A percentile compares a stretch with the other conserved stretches of the same genome.
These are phyloP conservation scores for Hippopotamyrus pictus DNA, from an alignment of 2,797 vertebrate species.

Conservation along the genomic window DNA sequence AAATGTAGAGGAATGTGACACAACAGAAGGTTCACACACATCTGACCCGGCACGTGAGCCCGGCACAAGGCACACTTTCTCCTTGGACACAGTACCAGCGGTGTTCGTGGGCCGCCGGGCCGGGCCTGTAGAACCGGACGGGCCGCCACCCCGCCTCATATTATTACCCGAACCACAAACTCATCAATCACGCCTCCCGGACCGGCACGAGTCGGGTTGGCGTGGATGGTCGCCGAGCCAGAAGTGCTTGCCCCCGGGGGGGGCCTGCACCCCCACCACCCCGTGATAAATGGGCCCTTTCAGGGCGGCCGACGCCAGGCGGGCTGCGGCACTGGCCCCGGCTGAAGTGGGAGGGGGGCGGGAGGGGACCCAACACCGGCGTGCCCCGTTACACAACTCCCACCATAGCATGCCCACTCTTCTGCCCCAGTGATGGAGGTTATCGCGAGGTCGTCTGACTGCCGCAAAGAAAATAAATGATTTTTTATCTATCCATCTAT, in stretches of 20 bases:
- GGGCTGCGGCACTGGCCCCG: conserved; percentile 15
- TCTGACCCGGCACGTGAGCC: not conserved
- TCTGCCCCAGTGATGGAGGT: not conserved
- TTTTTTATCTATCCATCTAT: not conserved
- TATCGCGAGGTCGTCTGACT: not conserved
- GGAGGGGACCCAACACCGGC: not conserved
- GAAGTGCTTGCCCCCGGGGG: not conserved
- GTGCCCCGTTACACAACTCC: not conserved
- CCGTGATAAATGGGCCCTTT: conserved; percentile 40
- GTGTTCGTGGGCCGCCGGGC: not conserved
- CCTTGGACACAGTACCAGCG: not conserved
- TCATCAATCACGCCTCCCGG: not conserved
- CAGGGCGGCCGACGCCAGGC: conserved; percentile 16
- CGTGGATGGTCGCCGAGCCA: not conserved
- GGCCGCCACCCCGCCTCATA: not conserved
- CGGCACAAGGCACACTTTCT: not conserved
- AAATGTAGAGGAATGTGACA: not conserved
- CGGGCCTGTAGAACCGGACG: not conserved
- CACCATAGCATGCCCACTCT: not conserved
- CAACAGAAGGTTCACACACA: not conserved
- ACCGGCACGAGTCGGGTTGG: not conserved
- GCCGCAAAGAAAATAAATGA: not conserved
- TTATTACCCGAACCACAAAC: conserved; percentile 24
- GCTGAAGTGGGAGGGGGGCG: not conserved
- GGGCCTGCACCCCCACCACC: not conserved